phyloP scores from a whole-genome alignment of 2,797 vertebrate genomes.

The Acipenser transmontanus region DNA sequence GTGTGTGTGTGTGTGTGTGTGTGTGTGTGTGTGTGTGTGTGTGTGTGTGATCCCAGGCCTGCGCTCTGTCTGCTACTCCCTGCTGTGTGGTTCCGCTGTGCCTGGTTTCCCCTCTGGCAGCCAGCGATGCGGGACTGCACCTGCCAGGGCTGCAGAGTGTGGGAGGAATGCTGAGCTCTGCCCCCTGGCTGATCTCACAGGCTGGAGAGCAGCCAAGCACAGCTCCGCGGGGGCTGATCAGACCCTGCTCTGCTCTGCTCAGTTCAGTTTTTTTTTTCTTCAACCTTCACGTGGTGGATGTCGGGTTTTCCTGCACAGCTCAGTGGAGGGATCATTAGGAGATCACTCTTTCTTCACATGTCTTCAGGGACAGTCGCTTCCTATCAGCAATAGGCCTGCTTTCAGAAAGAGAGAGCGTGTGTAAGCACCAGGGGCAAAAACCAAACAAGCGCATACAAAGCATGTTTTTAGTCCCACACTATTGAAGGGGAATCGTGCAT shows the following conservation, averaged over 20 bases:
- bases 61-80: slow-evolving; percentile 30
- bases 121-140: slow-evolving; percentile 30
- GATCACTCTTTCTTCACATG: slow-evolving; percentile 8
- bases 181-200: slow-evolving; percentile 45
- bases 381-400: slow-evolving; percentile 3
- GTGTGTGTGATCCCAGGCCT: slow-evolving; percentile 26
- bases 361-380: slow-evolving; percentile 18
- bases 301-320: slow-evolving; percentile 32
- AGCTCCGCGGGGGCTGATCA: not conserved
- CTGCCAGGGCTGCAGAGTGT: slow-evolving; percentile 22
- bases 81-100: slow-evolving; percentile 32
- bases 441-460: too few species aligned
- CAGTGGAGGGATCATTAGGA: slow-evolving; percentile 25
- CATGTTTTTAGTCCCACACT: too few species aligned
- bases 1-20: slow-evolving; percentile 1
- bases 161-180: slow-evolving; percentile 2
- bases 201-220: slow-evolving; percentile 47
- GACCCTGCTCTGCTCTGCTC: slow-evolving; percentile 26
- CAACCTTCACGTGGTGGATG: slow-evolving; percentile 32
- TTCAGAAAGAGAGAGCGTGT: not conserved
- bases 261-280: slow-evolving; percentile 25
- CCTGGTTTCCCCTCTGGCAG: slow-evolving; percentile 26
- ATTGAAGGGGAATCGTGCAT: too few species aligned
- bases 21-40: slow-evolving; percentile 2
- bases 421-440: not conserved